Base-by-base conservation (phyloP, 1,140 invertebrate genomes). In the Diabrotica virgifera region DNA sequence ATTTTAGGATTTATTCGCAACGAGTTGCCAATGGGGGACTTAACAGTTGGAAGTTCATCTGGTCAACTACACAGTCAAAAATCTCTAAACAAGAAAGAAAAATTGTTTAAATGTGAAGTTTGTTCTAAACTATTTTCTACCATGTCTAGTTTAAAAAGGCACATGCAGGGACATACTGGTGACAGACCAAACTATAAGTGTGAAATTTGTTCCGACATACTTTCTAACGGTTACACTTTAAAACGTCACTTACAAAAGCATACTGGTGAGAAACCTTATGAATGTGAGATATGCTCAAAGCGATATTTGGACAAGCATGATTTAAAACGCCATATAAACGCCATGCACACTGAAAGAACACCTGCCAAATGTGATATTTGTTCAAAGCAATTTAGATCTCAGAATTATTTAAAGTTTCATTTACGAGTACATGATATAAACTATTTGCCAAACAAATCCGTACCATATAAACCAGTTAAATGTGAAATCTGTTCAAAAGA, bases 391-490 rank as follows among this genome's bases (percentile, higher is more conserved):
- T 91, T 90, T 75, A 24, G 24, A 24, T 24, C 24, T 24, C 1
- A 2, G 24, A 24, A 24, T 24, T 83, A 84, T 0, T 86, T 89
- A 70, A 84, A 86, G 58, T 87, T 85, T 83, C 84, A 87, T 65
- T 79, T 90, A 13, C 85, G 85, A 64, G 87, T 89, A 75, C 89
- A 91, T 74, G n/a, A n/a, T n/a, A n/a, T n/a, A n/a, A n/a, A n/a
- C n/a, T n/a, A n/a, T n/a, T n/a, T n/a, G n/a, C n/a, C n/a, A n/a
- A n/a, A n/a, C n/a, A n/a, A n/a, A n/a, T n/a, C n/a, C n/a, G n/a
- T n/a, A n/a, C n/a, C n/a, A n/a, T n/a, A n/a, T n/a, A 74, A 84
- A 24, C 24, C 24, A 24, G 1, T 2, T 24, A 24, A 24, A 24
- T 24, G 24, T 24, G 24, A 24, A 24, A 24, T 24, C 24, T 24